Conservation (phyloP, 1,140 invertebrate species). For the Drosophila santomea region DNA sequence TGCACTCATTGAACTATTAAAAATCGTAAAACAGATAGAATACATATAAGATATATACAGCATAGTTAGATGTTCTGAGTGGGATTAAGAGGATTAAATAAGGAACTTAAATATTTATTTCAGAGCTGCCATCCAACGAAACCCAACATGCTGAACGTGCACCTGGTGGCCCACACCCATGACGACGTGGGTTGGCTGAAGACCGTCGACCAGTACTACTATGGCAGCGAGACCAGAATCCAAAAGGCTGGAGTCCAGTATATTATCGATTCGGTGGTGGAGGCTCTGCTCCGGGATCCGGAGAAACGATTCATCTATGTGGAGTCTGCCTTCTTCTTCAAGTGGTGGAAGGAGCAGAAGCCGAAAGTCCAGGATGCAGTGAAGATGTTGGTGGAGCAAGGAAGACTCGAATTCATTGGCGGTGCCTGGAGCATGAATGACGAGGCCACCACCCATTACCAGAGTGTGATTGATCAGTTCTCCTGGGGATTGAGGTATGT, state of each 20-base stretch:
- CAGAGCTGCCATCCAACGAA: slow-evolving; percentile 70
- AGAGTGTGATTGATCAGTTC: slow-evolving; percentile 97
- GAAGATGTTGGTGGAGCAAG: slow-evolving; percentile 89
- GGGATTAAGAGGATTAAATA: too few species aligned
- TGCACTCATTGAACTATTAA: too few species aligned
- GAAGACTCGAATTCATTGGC: slow-evolving; percentile 94
- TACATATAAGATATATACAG: too few species aligned
- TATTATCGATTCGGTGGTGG: slow-evolving; percentile 95
- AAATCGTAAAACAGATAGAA: too few species aligned
- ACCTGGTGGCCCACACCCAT: slow-evolving; percentile 93
- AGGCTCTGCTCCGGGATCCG: slow-evolving; percentile 90
- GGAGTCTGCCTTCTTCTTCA: slow-evolving; percentile 95
- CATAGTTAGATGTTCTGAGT: too few species aligned
- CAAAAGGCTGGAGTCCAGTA: slow-evolving; percentile 95
- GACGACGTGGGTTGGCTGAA: slow-evolving; percentile 97
- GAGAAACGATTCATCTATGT: slow-evolving; percentile 90
- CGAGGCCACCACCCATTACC: slow-evolving; percentile 96
- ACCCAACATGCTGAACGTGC: slow-evolving; percentile 88
- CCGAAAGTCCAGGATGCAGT: slow-evolving; percentile 87
- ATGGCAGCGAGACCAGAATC: slow-evolving; percentile 87
- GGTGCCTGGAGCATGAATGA: slow-evolving; percentile 98
- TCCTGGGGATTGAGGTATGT: slow-evolving; percentile 87
- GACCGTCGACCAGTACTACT: slow-evolving; percentile 91
- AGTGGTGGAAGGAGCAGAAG: slow-evolving; percentile 94
- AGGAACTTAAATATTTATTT: too few species aligned